phyloP scores from a whole-genome alignment of 2,797 vertebrate genomes.

The Chiloscyllium punctatum region DNA sequence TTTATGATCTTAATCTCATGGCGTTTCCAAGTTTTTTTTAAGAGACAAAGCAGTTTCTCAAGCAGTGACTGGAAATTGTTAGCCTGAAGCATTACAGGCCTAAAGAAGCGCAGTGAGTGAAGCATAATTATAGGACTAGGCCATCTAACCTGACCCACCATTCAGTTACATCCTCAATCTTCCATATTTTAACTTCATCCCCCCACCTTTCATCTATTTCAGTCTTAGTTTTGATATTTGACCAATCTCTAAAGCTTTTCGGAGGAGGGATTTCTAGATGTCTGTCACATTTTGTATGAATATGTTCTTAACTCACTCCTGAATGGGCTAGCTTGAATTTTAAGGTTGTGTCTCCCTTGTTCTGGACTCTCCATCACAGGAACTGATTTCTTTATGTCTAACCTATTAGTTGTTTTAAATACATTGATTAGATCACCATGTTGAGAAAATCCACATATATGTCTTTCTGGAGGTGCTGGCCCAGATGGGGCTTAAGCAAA shows the following conservation, averaged over 20 bases:
- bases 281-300: neutral
- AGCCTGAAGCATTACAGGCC: neutral
- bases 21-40: neutral
- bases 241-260: neutral
- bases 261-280: neutral
- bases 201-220: neutral
- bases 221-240: neutral
- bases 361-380: neutral
- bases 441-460: too few relatives aligned
- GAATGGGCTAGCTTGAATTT: neutral
- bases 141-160: too few relatives aligned
- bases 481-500: neutral
- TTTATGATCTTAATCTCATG: neutral
- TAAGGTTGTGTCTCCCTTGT: neutral
- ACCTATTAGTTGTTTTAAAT: neutral
- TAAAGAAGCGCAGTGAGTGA: neutral
- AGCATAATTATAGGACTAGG: neutral
- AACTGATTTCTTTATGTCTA: neutral
- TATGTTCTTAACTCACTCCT: neutral
- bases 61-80: neutral
- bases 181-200: neutral
- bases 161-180: neutral
- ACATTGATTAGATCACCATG: neutral
- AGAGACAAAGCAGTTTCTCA: neutral
- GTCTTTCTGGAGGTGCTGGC: too few relatives aligned